Percentiles rank a stretch among this genome's conserved stretches.
Conservation (phyloP, 2,113 vertebrate genomes). For the Pampusana beccarii region DNA sequence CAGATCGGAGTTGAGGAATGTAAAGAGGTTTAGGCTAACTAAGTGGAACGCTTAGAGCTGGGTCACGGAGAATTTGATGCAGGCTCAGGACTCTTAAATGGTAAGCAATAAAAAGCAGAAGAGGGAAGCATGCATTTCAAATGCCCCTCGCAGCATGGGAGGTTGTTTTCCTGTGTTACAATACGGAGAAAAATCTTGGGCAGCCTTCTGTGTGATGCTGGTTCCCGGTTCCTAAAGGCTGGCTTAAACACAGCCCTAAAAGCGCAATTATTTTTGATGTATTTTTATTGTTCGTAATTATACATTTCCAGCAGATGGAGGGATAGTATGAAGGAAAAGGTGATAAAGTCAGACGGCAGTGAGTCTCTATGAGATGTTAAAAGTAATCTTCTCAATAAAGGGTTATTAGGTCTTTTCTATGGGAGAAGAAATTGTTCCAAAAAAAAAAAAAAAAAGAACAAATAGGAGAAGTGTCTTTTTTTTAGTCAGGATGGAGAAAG, state of each 20-base stretch:
- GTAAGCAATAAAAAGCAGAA: slow-evolving; percentile 17
- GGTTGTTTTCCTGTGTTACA: not conserved
- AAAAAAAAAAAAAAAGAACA: not conserved
- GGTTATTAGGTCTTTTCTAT: not conserved
- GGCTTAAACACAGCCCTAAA: not conserved
- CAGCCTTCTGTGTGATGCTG: not conserved
- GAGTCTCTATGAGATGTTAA: not conserved
- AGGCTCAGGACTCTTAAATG: slow-evolving; percentile 17
- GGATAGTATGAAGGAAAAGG: not conserved
- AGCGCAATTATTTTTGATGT: not conserved
- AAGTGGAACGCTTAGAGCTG: slow-evolving; percentile 48
- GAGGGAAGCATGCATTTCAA: not conserved
- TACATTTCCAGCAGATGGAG: not conserved
- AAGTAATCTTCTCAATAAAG: not conserved
- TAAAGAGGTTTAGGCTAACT: slow-evolving; percentile 71
- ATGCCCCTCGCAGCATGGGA: not conserved
- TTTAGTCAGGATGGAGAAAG: not conserved
- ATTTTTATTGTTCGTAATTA: not conserved
- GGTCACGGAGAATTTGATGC: slow-evolving; percentile 54
- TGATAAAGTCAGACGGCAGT: not conserved
- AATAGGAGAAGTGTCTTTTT: not conserved
- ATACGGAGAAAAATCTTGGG: not conserved
- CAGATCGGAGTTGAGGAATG: slow-evolving; percentile 72
- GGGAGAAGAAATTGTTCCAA: not conserved
- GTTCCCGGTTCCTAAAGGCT: not conserved